Conservation (phyloP, 1,140 invertebrate species). For the Campoletis sonorensis region DNA sequence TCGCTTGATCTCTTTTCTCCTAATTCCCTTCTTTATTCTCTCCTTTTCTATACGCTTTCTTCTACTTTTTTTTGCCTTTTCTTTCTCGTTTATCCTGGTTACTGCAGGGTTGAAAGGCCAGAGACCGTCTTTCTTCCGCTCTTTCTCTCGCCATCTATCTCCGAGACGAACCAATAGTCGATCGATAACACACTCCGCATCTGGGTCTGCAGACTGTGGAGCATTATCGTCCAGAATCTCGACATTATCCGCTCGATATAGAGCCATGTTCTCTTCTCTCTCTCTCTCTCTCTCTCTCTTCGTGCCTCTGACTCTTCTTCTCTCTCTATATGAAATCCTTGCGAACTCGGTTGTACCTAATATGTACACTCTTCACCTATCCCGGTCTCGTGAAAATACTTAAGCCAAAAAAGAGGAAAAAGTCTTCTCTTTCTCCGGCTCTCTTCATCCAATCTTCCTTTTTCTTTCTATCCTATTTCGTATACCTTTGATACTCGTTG, state of each 20-base stretch:
- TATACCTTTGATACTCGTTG: not conserved
- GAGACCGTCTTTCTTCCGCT: not conserved
- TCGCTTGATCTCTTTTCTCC: conserved; percentile 7
- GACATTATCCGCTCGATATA: conserved; percentile 35
- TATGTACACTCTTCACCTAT: conserved; percentile 2
- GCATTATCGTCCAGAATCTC: conserved; percentile 35
- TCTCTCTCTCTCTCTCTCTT: not conserved
- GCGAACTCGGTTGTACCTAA: not conserved
- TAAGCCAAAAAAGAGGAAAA: not conserved
- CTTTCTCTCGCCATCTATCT: conserved; percentile 1
- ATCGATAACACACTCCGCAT: conserved; percentile 33
- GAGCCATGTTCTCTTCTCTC: not conserved
- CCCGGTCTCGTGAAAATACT: conserved; percentile 16
- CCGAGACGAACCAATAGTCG: conserved; percentile 27
- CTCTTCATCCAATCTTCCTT: not conserved
- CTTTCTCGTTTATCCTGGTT: conserved; percentile 23
- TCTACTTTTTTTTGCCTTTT: not conserved
- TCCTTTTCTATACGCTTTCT: not conserved
- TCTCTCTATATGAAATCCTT: not conserved
- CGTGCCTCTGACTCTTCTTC: not conserved
- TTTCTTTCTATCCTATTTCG: not conserved
- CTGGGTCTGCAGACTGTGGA: conserved; percentile 14
- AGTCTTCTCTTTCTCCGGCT: not conserved
- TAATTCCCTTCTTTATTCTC: conserved; percentile 4
- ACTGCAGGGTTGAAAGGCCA: not conserved